Base-by-base conservation (phyloP, 1,140 invertebrate species). In the Drosophila ogumai region DNA sequence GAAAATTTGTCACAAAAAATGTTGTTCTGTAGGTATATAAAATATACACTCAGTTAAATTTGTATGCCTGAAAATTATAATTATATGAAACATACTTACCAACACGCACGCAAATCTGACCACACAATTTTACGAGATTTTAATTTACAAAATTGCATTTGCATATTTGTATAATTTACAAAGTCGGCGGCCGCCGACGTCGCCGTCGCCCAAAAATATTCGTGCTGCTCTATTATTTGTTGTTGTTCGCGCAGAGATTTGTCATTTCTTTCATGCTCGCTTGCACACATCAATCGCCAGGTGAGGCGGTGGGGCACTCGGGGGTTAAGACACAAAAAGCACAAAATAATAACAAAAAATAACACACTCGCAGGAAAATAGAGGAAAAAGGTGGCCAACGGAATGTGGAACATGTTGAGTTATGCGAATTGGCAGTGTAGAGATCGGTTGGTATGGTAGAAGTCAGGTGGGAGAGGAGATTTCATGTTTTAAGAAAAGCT, bases 261-360 rank as follows among this genome's bases (percentile, higher is more conserved):
- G 84, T 84, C 85, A 90, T 88, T 90, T 90, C 79, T 88, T 79
- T 90, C 81, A 90, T 88, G 85, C 78, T 90, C 81, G 87, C 85
- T 90, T 90, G 78, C 82, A 90, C 85, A 90, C 85, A 90, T 88
- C 85, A 88, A 88, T 90, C 85, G 85, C 40, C 81, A 85, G 81
- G 85, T 85, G 81, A 57, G 74, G 63, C 56, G 64, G 59, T 58
- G 46, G 57, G 44, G 78, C 36, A 44, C 6, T 50, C 6, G 63
- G 63, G 66, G 47, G 36, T 61, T 61, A 43, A 55, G 52, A 38
- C 19, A 55, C 32, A 52, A 8, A 36, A 13, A 52, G 31, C n/a
- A 58, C 41, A 28, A 64, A 58, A 60, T 22, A 41, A 41, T 57
- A 58, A 41, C 36, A 44, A 71, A 69, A 44, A 49, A 71, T 58